Conservation (phyloP, 2,113 vertebrate species). For the Monopterus albus region DNA sequence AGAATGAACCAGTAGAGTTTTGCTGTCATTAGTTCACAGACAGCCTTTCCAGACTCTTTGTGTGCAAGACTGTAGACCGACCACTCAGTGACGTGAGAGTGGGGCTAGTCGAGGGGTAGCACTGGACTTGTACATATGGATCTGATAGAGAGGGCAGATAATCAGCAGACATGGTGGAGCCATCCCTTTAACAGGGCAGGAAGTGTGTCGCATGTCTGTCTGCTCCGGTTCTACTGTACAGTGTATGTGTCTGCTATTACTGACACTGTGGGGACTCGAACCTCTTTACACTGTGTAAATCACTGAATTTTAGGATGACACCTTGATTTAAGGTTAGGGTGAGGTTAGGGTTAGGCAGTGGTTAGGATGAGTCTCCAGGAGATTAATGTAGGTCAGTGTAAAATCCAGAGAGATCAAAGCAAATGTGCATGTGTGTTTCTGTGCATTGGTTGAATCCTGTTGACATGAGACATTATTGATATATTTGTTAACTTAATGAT, state of each 20-base stretch:
- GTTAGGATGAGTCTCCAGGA: too few relatives aligned
- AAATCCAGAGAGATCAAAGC: too few relatives aligned
- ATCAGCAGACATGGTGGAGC: constrained; percentile 77
- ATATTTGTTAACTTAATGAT: constrained; percentile 39
- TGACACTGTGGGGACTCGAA: too few relatives aligned
- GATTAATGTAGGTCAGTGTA: too few relatives aligned
- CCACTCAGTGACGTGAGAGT: constrained; percentile 38
- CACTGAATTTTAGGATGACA: too few relatives aligned
- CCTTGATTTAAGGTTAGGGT: too few relatives aligned
- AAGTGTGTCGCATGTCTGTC: constrained; percentile 74
- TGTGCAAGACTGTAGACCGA: constrained; percentile 33
- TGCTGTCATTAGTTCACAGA: constrained; percentile 12
- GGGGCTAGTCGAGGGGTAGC: constrained; percentile 29
- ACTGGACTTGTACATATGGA: constrained; percentile 68
- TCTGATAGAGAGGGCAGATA: constrained; percentile 74
- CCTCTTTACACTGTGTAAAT: too few relatives aligned
- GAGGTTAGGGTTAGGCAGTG: too few relatives aligned
- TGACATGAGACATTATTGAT: constrained; percentile 46
- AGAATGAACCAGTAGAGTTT: neutral
- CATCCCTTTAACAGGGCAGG: constrained; percentile 77
- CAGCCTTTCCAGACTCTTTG: neutral
- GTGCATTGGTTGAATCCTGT: constrained; percentile 23
- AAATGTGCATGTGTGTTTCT: constrained; percentile 8
- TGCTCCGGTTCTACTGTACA: constrained; percentile 73
- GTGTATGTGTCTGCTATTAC: constrained; percentile 1